A percentile compares a stretch with the other conserved stretches of the same genome.
These are phyloP conservation scores for Saimiri boliviensis DNA, from an alignment of 2,113 vertebrate species.

Conservation along the genomic window DNA sequence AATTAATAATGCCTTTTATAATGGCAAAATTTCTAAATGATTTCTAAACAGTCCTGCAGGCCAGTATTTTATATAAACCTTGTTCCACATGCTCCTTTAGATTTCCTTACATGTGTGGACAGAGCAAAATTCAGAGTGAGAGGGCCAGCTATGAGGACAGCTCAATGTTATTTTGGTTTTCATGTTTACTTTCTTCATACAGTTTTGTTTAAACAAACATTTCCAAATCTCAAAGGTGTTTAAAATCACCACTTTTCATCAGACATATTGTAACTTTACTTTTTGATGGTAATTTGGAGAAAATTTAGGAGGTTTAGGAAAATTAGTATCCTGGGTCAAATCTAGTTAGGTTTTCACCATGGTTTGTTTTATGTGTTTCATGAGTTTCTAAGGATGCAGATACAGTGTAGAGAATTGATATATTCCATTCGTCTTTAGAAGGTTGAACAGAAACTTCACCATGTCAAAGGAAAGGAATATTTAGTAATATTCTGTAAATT, in stretches of 20 bases:
- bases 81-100: neutral
- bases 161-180: neutral
- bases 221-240: neutral
- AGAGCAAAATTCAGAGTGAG: neutral
- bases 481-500: neutral
- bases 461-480: neutral
- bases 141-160: neutral
- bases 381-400: neutral
- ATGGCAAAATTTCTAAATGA: neutral
- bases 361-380: neutral
- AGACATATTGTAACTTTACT: neutral
- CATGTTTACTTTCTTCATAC: neutral
- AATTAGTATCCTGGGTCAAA: too few relatives aligned
- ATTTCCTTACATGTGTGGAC: neutral
- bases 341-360: neutral
- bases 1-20: neutral
- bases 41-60: neutral
- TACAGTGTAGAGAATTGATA: neutral
- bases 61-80: neutral
- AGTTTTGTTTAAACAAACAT: neutral
- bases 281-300: neutral
- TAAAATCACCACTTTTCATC: neutral
- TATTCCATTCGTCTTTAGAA: neutral
- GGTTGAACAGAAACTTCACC: neutral
- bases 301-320: neutral